Base-by-base conservation (phyloP, 2,888 invertebrate species). In the Epinotia bilunana region DNA sequence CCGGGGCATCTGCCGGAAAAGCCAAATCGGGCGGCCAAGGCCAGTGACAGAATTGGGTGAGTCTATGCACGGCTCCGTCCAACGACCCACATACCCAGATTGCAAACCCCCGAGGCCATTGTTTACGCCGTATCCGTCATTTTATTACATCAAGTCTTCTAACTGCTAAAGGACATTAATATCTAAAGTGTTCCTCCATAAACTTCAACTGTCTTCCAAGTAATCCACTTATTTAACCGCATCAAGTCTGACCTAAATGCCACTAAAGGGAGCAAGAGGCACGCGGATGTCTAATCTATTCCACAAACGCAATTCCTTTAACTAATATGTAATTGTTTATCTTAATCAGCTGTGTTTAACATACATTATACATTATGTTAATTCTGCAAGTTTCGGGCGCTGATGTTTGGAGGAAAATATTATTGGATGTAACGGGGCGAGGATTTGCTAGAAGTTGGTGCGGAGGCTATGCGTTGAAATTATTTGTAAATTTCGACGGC, bases 191-290 rank as follows among this genome's bases (percentile, higher is more conserved):
- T n/a, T 49, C 70, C 65, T 49, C 70, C 65, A 23, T 61, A 60
- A 65, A 70, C 43, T 23, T 58, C 61, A 58, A 58, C 33, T 58
- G 70, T 70, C 64, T 71, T 71, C 65, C 55, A 65, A 64, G 60
- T 74, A 71, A 74, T 74, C 71, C 64, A 49, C 63, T 55, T 72
- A 72, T 64, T 72, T 71, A 70, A 71, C 58, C 65, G 64, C 57
- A 74, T 65, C 61, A 74, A 58, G 58, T 39, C 53, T 71, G 74
- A 70, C 74, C 71, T 74, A 71, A 71, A 74, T 74, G 55, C 53
- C 11, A 55, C 53, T 74, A 71, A 74, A 74, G 71, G 39, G 60
- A 39, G 55, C 71, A 43, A 60, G 49, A 64, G n/a, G n/a, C n/a
- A n/a, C n/a, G n/a, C n/a, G 67, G 60, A 57, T 57, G 16, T 49